Percentiles rank a stretch among this genome's conserved stretches.
phyloP scores from a whole-genome alignment of 2,113 vertebrate genomes.

The Glaucidium brasilianum region DNA sequence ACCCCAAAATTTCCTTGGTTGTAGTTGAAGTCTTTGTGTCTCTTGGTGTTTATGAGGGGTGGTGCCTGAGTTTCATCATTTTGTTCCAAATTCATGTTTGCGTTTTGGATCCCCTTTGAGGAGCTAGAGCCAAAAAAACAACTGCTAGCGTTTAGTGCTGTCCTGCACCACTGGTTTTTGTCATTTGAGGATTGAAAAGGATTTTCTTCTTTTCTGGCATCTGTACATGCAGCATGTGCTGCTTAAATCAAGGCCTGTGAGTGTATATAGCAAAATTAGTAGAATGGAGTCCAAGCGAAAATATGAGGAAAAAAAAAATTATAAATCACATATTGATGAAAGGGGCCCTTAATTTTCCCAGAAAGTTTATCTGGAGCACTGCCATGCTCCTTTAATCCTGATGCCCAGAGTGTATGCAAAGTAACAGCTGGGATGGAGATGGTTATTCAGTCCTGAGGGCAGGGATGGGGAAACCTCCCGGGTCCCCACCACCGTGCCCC shows the following conservation, averaged over 20 bases:
- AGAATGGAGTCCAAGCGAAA: not conserved
- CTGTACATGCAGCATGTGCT: not conserved
- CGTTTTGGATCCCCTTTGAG: not conserved
- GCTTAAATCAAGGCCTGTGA: not conserved
- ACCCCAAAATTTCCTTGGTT: not conserved
- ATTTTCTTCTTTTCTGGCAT: slow-evolving; percentile 43
- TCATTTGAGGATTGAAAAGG: slow-evolving; percentile 48
- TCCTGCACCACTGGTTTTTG: slow-evolving; percentile 40
- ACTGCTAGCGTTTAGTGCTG: not conserved
- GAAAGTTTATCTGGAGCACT: not conserved
- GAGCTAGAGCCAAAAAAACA: not conserved
- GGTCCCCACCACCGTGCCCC: not conserved
- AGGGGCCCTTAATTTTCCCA: not conserved
- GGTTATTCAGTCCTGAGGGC: not conserved
- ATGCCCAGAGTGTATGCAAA: not conserved
- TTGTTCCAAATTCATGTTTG: not conserved
- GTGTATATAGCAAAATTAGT: slow-evolving; percentile 3
- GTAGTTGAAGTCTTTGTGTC: not conserved
- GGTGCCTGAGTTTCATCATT: not conserved
- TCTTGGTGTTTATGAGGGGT: not conserved
- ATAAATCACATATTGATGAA: slow-evolving; percentile 24
- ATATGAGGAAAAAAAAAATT: not conserved
- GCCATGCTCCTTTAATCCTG: slow-evolving; percentile 1
- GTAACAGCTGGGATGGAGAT: not conserved
- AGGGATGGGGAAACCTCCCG: not conserved